Evolutionary conservation across 2,113 vertebrate genomes (phyloP), one percentile per base, ranked within the genome.

Genomic region (Suncus etruscus): DNA sequence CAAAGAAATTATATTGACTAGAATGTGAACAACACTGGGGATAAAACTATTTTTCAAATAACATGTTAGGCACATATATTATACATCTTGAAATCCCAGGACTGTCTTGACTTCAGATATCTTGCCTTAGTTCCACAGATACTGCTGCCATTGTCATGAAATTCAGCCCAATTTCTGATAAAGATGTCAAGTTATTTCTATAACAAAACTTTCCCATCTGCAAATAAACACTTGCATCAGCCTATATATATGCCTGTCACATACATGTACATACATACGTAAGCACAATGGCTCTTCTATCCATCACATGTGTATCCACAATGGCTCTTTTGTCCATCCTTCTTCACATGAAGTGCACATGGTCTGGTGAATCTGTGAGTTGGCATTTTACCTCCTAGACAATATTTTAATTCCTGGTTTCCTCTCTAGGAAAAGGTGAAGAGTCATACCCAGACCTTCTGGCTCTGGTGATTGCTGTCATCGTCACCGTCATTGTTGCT

Each of bases 381-480:
- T 50, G 25, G 12, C 27, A 0, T 16, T 81, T 51, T 61, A 14
- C 75, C 48, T 74, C 39, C 20, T 6, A 20, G 47, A 74, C 24
- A 65, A 61, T 61, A 45, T 45, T 47, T 25, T 96, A 80, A 88
- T 29, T 24, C 11, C 1, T 0, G 6, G 91, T 29, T 87, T 89
- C 84, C 69, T 93, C 80, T 89, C 12, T 73, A 99, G 99, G 99
- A 65, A 99, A 99, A 96, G 99, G 99, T n/a, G 99, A 99, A 92
- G 98, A 99, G 91, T 99, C 99, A 0, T 99, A 99, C 92, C 99
- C 99, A 0, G 99, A 99, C 95, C 97, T 99, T 65, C 97, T 99
- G 90, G 99, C 99, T 84, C 96, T 99, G 81, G 95, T 99, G 78
- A 99, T 99, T 11, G 98, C 98, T 14, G 96, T 99, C 93, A 94